Conservation (phyloP, 1,140 invertebrate species). For the Drosophila burlai region DNA sequence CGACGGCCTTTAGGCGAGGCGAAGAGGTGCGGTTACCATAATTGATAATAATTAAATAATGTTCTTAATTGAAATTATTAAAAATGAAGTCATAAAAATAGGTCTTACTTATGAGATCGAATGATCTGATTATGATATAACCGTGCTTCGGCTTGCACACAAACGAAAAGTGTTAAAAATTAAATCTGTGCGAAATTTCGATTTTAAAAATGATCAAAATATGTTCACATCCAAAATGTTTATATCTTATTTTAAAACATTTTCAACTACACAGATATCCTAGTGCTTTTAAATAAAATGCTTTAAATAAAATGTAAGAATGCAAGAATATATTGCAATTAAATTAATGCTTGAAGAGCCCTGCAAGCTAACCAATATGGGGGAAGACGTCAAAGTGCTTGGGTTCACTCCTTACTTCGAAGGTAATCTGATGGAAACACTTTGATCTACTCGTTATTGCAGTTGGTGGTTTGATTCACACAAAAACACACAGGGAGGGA, state of each 20-base stretch:
- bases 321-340: background rate
- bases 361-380: conserved; percentile 2
- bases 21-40: background rate
- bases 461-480: conserved; percentile 29
- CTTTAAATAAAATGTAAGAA: background rate
- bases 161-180: too few relatives aligned
- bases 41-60: background rate
- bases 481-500: background rate
- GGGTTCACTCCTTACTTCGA: conserved; percentile 5
- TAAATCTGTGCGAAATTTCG: too few relatives aligned
- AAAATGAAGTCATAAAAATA: background rate
- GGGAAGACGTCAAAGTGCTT: background rate
- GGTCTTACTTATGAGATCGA: too few relatives aligned
- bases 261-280: background rate
- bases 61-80: background rate
- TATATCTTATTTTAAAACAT: too few relatives aligned
- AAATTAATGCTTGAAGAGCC: background rate
- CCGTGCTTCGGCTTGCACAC: too few relatives aligned
- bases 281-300: background rate
- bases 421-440: conserved; percentile 30
- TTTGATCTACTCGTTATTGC: conserved; percentile 44
- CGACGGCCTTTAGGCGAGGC: background rate
- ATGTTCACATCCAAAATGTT: too few relatives aligned
- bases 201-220: too few relatives aligned
- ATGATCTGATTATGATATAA: too few relatives aligned